Evolutionary conservation across 2,888 invertebrate genomes (phyloP).

Genomic region (Chydorus sphaericus): DNA sequence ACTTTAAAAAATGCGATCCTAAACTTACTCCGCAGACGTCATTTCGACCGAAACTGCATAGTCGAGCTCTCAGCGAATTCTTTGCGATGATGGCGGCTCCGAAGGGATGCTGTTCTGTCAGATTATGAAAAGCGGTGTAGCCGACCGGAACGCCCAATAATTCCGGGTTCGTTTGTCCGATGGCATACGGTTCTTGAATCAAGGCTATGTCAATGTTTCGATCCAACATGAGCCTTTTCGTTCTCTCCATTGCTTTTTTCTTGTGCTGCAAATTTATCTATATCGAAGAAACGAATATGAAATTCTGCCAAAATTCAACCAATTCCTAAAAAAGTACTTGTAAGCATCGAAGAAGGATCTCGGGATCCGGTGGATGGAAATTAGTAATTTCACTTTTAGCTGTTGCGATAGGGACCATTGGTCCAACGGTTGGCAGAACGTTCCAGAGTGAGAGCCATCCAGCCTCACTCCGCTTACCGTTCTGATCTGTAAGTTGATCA

Average conservation of each 20-base stretch:
- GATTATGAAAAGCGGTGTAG: not conserved
- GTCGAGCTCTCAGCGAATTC: not conserved
- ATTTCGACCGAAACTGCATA: not conserved
- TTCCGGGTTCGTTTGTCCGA: not conserved
- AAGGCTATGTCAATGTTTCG: not conserved
- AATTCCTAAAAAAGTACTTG: not conserved
- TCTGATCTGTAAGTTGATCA: too few relatives aligned
- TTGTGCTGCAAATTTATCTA: conserved; percentile 5
- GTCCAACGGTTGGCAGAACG: not conserved
- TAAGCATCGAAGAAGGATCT: not conserved
- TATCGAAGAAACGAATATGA: not conserved
- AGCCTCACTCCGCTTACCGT: not conserved
- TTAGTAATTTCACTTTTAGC: not conserved
- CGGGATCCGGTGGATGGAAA: not conserved
- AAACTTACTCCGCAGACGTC: not conserved
- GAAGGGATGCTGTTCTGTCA: not conserved
- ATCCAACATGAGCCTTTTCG: not conserved
- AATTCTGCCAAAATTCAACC: not conserved
- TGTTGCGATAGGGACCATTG: not conserved
- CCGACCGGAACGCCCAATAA: not conserved
- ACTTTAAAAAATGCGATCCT: not conserved
- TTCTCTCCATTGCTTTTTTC: not conserved
- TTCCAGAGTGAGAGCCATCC: not conserved
- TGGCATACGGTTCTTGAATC: not conserved
- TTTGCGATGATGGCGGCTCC: not conserved